Evolutionary conservation across 2,888 invertebrate genomes (phyloP).

Genomic region (Drosophila mimetica): DNA sequence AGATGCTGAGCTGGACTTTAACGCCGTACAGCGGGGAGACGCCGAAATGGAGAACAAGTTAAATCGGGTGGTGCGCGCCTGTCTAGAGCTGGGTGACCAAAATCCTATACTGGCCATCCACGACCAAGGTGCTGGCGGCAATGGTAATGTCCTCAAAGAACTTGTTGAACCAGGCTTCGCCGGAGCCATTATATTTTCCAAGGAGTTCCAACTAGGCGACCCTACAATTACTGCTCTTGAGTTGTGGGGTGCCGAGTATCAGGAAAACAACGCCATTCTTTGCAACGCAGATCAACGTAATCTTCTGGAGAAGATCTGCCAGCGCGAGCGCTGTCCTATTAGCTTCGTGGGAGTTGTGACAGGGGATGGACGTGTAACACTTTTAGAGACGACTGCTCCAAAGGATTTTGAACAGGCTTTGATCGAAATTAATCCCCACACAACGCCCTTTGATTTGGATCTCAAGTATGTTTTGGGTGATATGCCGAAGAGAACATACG

Average conservation of each 20-base stretch:
- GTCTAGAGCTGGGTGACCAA: conserved; percentile 91
- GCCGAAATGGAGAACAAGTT: conserved; percentile 99
- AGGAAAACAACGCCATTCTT: conserved; percentile 96
- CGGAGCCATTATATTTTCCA: conserved; percentile 95
- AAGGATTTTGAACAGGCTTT: conserved; percentile 83
- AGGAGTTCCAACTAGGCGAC: conserved; percentile 95
- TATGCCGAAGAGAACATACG: conserved; percentile 91
- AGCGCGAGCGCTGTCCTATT: conserved; percentile 95
- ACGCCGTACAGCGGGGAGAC: conserved; percentile 96
- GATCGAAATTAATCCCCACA: conserved; percentile 45
- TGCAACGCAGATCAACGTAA: conserved; percentile 88
- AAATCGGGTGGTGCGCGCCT: conserved; percentile 96
- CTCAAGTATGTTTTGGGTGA: conserved; percentile 94
- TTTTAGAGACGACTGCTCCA: conserved; percentile 86
- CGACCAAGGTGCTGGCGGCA: conserved; percentile 99
- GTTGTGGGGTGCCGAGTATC: conserved; percentile 99
- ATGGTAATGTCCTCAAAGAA: conserved; percentile 98
- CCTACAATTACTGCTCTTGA: conserved; percentile 96
- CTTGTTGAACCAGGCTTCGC: conserved; percentile 93
- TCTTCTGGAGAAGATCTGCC: conserved; percentile 90
- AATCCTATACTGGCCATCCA: conserved; percentile 98
- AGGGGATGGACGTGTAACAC: conserved; percentile 91
- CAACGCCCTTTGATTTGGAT: conserved; percentile 93
- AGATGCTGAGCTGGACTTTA: conserved; percentile 94
- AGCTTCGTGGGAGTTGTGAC: conserved; percentile 97